Base-by-base conservation (phyloP, 2,888 invertebrate species). In the Synergus umbraculus region DNA sequence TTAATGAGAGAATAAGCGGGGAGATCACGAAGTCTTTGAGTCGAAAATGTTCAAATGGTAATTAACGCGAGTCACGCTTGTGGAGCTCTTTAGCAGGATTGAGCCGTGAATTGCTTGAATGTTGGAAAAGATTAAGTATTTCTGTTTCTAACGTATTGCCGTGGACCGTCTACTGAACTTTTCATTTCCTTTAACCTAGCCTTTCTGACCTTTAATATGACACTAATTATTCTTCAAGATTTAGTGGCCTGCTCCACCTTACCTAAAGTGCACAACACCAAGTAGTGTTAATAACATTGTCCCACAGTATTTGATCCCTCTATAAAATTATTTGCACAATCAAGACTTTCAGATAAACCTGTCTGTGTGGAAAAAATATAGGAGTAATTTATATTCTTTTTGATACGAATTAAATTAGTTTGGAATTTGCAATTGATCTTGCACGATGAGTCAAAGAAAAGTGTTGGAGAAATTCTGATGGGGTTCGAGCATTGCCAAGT, bases 31-130 rank as follows among this genome's bases (percentile, higher is more conserved):
- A 54, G 37, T 37, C 37, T 54, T 54, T 29, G n/a, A 80, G 79
- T 77, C 76, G 81, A 78, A 76, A 80, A 78, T 80, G 81, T 64
- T 76, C 73, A 54, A 54, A 83, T 77, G 60, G 63, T 80, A 81
- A 83, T 83, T 83, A 83, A 80, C 81, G 67, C 81, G 76, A 78
- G 76, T 81, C 81, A 81, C 73, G 81, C 76, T 83, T 79, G 54
- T 67, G 76, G 78, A 78, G 78, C 81, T 73, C 49, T 54, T 73
- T 54, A 73, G 73, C 37, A 67, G 49, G n/a, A 73, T 73, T 73
- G 49, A 73, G 73, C 73, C 54, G 49, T 54, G 73, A 73, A 73
- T 73, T 12, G 73, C 37, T 73, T 73, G 4, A 54, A 73, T 73
- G 73, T 73, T 49, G 49, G 54, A 54, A 54, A 54, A 73, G 15